Percentiles rank a stretch among this genome's conserved stretches.
Conservation (phyloP, 2,888 invertebrate genomes). For the Frankliniella intonsa region DNA sequence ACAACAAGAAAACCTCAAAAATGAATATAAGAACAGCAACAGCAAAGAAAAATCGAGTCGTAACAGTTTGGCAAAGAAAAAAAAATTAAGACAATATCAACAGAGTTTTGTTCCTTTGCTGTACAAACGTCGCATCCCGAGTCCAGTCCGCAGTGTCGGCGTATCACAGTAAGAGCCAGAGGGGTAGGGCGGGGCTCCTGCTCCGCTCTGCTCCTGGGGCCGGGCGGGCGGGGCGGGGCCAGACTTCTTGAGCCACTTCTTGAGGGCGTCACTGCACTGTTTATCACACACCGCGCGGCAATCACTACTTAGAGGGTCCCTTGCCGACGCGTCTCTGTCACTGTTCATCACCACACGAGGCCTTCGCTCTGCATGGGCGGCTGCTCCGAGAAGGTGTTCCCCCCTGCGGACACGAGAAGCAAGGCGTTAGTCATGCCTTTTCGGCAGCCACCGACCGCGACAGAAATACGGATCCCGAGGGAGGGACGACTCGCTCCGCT, state of each 20-base stretch:
- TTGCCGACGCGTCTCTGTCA: neutral
- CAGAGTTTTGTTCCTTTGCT: conserved; percentile 9
- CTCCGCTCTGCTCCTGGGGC: neutral
- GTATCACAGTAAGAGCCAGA: conserved; percentile 19
- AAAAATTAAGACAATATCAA: conserved; percentile 15
- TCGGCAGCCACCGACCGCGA: neutral
- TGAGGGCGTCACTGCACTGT: conserved; percentile 34
- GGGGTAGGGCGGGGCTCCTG: neutral
- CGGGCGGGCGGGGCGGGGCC: neutral
- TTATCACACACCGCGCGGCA: conserved; percentile 32
- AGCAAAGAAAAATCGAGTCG: conserved; percentile 2
- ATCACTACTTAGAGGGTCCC: conserved; percentile 31
- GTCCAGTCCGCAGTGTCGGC: neutral
- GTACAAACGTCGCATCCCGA: neutral
- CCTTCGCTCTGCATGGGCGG: conserved; percentile 69
- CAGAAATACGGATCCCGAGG: neutral
- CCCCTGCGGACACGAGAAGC: conserved; percentile 46
- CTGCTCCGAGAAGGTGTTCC: conserved; percentile 63
- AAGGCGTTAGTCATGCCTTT: conserved; percentile 12
- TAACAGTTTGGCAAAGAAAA: conserved; percentile 4
- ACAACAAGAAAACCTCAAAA: conserved; percentile 16
- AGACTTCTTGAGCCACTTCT: conserved; percentile 31
- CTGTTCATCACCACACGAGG: conserved; percentile 58
- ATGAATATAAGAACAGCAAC: neutral
- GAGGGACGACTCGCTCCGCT: neutral